phyloP scores from a whole-genome alignment of 2,888 invertebrate species.

The Meloe dianella region DNA sequence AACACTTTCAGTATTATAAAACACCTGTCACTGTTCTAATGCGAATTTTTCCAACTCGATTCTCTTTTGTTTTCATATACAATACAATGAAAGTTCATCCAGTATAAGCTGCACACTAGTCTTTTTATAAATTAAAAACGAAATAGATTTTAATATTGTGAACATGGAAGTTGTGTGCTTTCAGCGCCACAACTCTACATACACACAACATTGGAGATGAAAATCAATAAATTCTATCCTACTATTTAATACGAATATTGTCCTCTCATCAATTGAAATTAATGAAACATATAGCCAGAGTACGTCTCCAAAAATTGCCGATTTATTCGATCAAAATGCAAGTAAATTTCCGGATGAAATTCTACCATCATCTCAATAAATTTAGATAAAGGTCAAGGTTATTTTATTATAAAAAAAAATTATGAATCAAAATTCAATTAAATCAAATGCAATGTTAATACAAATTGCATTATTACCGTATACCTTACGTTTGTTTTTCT shows the following conservation, averaged over 20 bases:
- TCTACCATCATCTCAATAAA: not conserved
- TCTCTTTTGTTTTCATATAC: too few species aligned
- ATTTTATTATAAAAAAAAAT: not conserved
- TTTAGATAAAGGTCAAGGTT: not conserved
- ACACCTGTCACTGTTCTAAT: constrained; percentile 1
- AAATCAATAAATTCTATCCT: constrained; percentile 26
- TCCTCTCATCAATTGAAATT: not conserved
- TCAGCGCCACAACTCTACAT: constrained; percentile 24
- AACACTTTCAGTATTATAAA: not conserved
- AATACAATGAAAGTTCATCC: not conserved
- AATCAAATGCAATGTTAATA: not conserved
- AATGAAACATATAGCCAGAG: too few species aligned
- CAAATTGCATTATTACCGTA: not conserved
- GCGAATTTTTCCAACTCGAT: not conserved
- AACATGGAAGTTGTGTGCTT: constrained; percentile 15
- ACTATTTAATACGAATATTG: not conserved
- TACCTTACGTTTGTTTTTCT: constrained; percentile 26
- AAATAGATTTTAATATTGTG: not conserved
- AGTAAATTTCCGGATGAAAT: not conserved
- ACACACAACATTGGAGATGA: constrained; percentile 25
- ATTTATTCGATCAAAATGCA: too few species aligned
- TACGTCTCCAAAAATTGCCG: too few species aligned
- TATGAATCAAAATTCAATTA: not conserved
- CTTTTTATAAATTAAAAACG: constrained; percentile 1
- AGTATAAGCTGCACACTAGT: not conserved